Evolutionary conservation across 2,888 invertebrate genomes (phyloP).

Genomic region (Mesorhabditis spiculigera): DNA sequence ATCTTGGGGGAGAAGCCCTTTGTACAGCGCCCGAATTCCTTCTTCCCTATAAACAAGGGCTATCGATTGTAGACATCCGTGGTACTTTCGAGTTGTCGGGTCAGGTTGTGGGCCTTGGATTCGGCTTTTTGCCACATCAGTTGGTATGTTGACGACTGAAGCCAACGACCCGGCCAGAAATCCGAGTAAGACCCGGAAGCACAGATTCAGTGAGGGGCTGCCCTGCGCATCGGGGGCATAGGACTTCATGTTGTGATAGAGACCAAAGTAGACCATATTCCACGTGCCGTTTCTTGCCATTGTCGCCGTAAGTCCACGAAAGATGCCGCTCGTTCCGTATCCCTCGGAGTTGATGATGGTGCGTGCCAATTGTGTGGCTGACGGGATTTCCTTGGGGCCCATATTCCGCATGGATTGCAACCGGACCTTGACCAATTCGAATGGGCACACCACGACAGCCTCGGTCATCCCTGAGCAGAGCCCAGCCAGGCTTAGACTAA

Average conservation of each 20-base stretch:
- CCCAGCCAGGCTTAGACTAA: slow-evolving; percentile 74
- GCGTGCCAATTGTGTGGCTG: slow-evolving; percentile 73
- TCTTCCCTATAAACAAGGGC: slow-evolving; percentile 77
- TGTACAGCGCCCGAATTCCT: slow-evolving; percentile 82
- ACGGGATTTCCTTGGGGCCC: slow-evolving; percentile 14
- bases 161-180: slow-evolving; percentile 82
- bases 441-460: slow-evolving; percentile 84
- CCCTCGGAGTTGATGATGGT: slow-evolving; percentile 76
- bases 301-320: slow-evolving; percentile 77
- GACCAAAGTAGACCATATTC: slow-evolving; percentile 90
- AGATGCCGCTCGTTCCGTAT: slow-evolving; percentile 67
- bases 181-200: slow-evolving; percentile 71
- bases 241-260: slow-evolving; percentile 85
- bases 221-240: slow-evolving; percentile 59
- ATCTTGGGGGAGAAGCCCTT: slow-evolving; percentile 87
- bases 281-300: slow-evolving; percentile 84
- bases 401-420: slow-evolving; percentile 49
- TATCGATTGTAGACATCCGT: slow-evolving; percentile 74
- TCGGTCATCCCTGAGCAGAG: slow-evolving; percentile 82
- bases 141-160: slow-evolving; percentile 85
- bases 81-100: slow-evolving; percentile 69
- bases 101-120: slow-evolving; percentile 72
- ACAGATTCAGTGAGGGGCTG: slow-evolving; percentile 56
- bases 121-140: slow-evolving; percentile 90
- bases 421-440: slow-evolving; percentile 85